Percentiles rank a stretch among this genome's conserved stretches.
phyloP scores from a whole-genome alignment of 2,888 invertebrate genomes.

The Acleris emargana region DNA sequence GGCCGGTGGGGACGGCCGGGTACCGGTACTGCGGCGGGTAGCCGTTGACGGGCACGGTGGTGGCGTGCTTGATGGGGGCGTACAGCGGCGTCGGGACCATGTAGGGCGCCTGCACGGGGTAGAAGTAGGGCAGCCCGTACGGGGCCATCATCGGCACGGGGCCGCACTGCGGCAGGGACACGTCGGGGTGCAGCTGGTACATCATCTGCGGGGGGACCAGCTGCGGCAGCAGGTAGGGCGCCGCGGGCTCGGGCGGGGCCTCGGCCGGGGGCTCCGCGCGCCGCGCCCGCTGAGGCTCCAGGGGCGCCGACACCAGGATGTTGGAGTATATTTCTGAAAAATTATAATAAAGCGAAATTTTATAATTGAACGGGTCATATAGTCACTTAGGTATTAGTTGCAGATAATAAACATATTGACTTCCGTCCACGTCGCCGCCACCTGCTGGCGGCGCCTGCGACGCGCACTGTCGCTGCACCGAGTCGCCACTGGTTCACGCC shows the following conservation, averaged over 20 bases:
- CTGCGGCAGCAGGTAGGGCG: slow-evolving; percentile 54
- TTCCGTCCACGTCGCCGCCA: too few relatives aligned
- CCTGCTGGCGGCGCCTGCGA: too few relatives aligned
- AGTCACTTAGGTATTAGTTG: too few relatives aligned
- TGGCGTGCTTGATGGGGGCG: slow-evolving; percentile 74
- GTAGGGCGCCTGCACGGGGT: slow-evolving; percentile 75
- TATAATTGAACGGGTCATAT: too few relatives aligned
- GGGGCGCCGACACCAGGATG: slow-evolving; percentile 57
- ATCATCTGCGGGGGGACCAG: slow-evolving; percentile 56
- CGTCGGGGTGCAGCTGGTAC: slow-evolving; percentile 58
- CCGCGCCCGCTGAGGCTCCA: slow-evolving; percentile 40
- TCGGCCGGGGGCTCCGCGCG: slow-evolving; percentile 49
- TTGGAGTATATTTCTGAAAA: slow-evolving; percentile 73
- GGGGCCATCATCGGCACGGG: slow-evolving; percentile 66
- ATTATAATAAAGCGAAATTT: too few relatives aligned
- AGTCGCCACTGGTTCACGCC: too few relatives aligned
- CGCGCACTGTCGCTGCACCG: too few relatives aligned
- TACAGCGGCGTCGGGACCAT: slow-evolving; percentile 76
- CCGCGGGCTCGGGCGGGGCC: slow-evolving; percentile 52
- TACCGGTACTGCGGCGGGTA: slow-evolving; percentile 74
- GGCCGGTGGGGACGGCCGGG: slow-evolving; percentile 85
- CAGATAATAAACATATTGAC: too few relatives aligned
- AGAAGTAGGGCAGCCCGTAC: slow-evolving; percentile 74
- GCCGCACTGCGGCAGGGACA: slow-evolving; percentile 53
- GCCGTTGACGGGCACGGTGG: slow-evolving; percentile 75